Evolutionary conservation across 2,888 invertebrate species (phyloP).

Genomic region (Lepidonotus clava): DNA sequence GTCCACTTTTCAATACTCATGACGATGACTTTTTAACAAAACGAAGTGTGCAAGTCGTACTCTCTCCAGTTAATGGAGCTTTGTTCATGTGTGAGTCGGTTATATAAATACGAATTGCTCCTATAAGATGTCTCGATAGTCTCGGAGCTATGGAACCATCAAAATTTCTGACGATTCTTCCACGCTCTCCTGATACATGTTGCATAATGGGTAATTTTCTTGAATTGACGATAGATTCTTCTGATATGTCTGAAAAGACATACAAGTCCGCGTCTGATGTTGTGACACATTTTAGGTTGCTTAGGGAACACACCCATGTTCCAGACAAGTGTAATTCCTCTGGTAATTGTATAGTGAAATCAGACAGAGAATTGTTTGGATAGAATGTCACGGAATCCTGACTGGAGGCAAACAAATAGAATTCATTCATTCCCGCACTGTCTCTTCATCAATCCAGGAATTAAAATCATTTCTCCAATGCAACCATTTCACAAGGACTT

Average conservation of each 20-base stretch:
- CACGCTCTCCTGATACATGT: background rate
- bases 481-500: background rate
- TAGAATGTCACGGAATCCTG: background rate
- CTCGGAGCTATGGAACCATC: background rate
- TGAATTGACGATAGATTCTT: background rate
- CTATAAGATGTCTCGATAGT: background rate
- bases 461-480: background rate
- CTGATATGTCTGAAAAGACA: background rate
- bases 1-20: background rate
- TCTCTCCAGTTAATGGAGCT: background rate
- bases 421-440: background rate
- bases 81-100: background rate
- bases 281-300: background rate
- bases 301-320: background rate
- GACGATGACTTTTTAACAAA: background rate
- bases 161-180: background rate
- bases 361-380: background rate
- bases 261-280: background rate
- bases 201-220: background rate
- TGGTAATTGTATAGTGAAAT: slow-evolving; percentile 4
- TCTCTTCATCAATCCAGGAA: slow-evolving; percentile 12
- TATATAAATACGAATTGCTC: background rate
- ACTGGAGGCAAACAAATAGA: slow-evolving; percentile 1
- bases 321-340: background rate
- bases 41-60: background rate